A percentile compares a stretch with the other conserved stretches of the same genome.
Evolutionary conservation across 2,888 invertebrate species (phyloP).

Genomic region (Oxyteleia sp.): DNA sequence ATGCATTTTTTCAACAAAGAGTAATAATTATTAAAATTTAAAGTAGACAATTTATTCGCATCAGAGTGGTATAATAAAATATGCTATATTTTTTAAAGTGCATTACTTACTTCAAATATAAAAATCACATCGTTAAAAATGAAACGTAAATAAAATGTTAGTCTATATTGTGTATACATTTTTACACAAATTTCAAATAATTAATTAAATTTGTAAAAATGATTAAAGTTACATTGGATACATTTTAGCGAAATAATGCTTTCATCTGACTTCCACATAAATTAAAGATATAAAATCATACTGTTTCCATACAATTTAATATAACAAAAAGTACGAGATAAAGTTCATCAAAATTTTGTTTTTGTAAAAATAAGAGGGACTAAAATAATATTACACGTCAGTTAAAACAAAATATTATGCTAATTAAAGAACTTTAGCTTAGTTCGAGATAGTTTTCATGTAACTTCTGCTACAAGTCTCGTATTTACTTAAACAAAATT

Average conservation of each 20-base stretch:
- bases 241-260: too few species aligned
- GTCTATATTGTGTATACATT: too few species aligned
- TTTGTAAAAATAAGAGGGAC: slow-evolving; percentile 18
- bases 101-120: too few species aligned
- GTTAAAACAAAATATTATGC: slow-evolving; percentile 16
- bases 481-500: slow-evolving; percentile 34
- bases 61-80: too few species aligned
- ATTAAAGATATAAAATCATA: slow-evolving; percentile 3
- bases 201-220: too few species aligned
- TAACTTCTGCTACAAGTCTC: slow-evolving; percentile 11
- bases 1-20: not conserved
- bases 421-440: slow-evolving; percentile 18
- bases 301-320: too few species aligned
- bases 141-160: too few species aligned
- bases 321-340: too few species aligned
- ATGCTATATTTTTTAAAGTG: too few species aligned
- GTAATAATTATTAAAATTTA: not conserved
- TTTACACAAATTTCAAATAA: too few species aligned
- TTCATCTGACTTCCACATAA: not conserved
- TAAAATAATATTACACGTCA: slow-evolving; percentile 6
- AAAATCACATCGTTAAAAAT: too few species aligned
- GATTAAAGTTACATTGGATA: too few species aligned
- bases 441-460: slow-evolving; percentile 15
- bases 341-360: slow-evolving; percentile 25
- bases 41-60: not conserved